Evolutionary conservation across 2,113 vertebrate genomes (phyloP), one percentile per base, ranked within the genome.

Genomic region (Gymnocephalus cernua): DNA sequence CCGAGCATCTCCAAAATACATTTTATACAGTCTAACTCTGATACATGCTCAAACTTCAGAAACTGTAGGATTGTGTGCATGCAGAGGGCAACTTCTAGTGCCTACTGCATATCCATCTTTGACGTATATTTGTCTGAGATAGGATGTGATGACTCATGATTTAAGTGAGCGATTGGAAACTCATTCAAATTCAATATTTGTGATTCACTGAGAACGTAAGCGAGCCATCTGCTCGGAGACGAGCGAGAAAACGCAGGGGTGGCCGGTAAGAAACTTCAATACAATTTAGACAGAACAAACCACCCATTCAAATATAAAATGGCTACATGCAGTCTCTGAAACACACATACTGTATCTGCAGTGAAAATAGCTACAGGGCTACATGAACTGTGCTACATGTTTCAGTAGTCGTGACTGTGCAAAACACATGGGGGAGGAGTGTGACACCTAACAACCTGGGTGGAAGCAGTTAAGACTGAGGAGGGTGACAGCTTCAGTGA

Each of bases 161-260:
- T 82, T 73, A 80, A 85, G 59, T 23, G 56, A 81, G 56, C 25
- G 41, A 86, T 78, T 76, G 74, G 25, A 84, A 80, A 83, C 77
- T 84, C 77, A 77, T 87, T 87, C 62, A 62, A 75, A 83, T 86
- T 88, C 80, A 87, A 88, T 89, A 81, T 82, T 71, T 75, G 75
- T 50, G 76, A 79, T 79, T 84, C 74, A 44, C 35, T 19, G 66
- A 59, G 67, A 85, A 74, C 77, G 79, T 57, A 71, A 57, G 83
- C 35, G 41, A 83, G 71, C 78, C 83, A 88, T 86, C 85, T 88
- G 82, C 64, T 75, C 10, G 8, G 59, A 75, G 57, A 73, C 10
- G 57, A 77, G 27, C 21, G 54, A 51, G 44, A 56, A 47, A 12
- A 29, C 53, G 54, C 45, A 19, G 44, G 35, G 32, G 50, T 25